Percentiles rank a stretch among this genome's conserved stretches.
phyloP scores from a whole-genome alignment of 2,113 vertebrate genomes.

The Vulpes ferrilata region DNA sequence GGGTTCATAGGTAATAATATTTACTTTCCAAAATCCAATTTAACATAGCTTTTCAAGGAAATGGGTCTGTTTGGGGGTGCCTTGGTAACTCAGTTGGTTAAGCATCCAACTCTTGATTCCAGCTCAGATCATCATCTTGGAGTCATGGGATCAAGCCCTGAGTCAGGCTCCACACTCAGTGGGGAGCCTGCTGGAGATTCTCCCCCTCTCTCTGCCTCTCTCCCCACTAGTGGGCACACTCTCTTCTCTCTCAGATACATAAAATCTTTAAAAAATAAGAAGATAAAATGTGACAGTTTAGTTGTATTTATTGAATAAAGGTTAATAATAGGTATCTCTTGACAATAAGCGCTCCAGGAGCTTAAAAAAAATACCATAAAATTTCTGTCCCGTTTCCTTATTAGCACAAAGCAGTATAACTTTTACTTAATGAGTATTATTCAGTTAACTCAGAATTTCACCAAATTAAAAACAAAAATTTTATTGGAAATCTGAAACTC shows the following conservation, averaged over 20 bases:
- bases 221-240: no score
- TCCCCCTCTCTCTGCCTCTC: no score
- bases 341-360: not conserved
- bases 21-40: no score
- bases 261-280: not conserved
- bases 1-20: not conserved
- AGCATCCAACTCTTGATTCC: no score
- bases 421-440: not conserved
- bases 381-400: not conserved
- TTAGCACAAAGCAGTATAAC: not conserved
- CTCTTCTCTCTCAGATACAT: not conserved
- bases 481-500: slow-evolving; percentile 7
- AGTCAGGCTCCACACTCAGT: no score
- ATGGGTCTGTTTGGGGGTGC: no score
- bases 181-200: no score
- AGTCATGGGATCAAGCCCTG: no score
- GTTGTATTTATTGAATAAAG: not conserved
- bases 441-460: not conserved
- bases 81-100: no score
- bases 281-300: not conserved
- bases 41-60: no score
- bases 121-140: no score
- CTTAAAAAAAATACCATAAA: not conserved
- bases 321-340: not conserved
- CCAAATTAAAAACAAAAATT: slow-evolving; percentile 44